phyloP scores from a whole-genome alignment of 2,797 vertebrate species.

The Falco rusticolus region DNA sequence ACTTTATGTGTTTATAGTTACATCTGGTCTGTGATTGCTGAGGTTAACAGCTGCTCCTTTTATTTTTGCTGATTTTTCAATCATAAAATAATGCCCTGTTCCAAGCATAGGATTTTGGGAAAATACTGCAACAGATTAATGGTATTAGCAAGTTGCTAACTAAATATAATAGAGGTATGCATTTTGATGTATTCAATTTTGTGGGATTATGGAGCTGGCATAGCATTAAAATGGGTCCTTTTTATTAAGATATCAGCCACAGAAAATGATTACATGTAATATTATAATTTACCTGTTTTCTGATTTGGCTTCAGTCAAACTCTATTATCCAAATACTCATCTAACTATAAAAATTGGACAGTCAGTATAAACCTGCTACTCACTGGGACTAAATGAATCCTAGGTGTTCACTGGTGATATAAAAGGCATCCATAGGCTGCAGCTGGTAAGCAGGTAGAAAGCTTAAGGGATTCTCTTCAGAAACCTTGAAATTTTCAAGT shows the following conservation, averaged over 20 bases:
- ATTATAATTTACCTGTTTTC: slow-evolving; percentile 44
- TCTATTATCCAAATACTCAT: slow-evolving; percentile 34
- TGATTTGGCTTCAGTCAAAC: slow-evolving; percentile 49
- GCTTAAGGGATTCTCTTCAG: slow-evolving; percentile 20
- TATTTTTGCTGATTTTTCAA: slow-evolving; percentile 30
- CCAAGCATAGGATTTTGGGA: background rate
- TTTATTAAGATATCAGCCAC: slow-evolving; percentile 1
- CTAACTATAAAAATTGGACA: background rate
- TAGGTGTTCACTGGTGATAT: background rate
- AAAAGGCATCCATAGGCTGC: background rate
- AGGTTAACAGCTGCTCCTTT: slow-evolving; percentile 50
- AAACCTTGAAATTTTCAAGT: background rate
- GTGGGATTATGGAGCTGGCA: slow-evolving; percentile 14
- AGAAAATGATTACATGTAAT: slow-evolving; percentile 13
- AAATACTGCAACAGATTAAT: slow-evolving; percentile 5
- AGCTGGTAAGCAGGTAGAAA: background rate
- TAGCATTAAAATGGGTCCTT: background rate
- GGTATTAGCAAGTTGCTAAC: slow-evolving; percentile 26
- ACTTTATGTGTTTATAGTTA: background rate
- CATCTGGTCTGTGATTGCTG: background rate
- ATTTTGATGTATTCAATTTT: background rate
- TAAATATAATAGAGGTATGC: slow-evolving; percentile 15
- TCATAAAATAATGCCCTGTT: slow-evolving; percentile 10
- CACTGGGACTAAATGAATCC: background rate
- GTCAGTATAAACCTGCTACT: background rate